Evolutionary conservation across 2,113 vertebrate species (phyloP).

Genomic region (Hyaena hyaena): DNA sequence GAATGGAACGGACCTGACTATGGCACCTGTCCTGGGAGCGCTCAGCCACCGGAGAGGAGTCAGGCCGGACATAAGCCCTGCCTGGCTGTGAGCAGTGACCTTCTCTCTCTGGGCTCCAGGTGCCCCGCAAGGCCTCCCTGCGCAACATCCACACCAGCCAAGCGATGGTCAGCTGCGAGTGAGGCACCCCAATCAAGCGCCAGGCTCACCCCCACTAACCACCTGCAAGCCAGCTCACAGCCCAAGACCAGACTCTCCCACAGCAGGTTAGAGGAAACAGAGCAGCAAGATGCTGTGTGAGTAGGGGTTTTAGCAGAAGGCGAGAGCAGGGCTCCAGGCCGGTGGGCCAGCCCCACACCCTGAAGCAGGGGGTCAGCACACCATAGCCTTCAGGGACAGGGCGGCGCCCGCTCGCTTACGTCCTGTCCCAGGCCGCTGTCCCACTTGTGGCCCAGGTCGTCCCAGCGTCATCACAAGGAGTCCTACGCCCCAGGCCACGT

Average conservation of each 20-base stretch:
- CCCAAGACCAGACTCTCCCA: neutral
- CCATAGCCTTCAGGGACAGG: rapidly evolving
- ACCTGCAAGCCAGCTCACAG: too few relatives aligned
- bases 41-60: too few relatives aligned
- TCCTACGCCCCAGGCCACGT: neutral
- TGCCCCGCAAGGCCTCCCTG: too few relatives aligned
- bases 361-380: too few relatives aligned
- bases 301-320: neutral
- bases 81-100: too few relatives aligned
- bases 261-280: neutral
- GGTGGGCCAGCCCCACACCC: rapidly evolving
- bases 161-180: neutral
- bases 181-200: rapidly evolving
- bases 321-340: rapidly evolving
- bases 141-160: rapidly evolving
- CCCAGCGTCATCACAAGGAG: rapidly evolving
- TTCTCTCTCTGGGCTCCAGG: neutral
- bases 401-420: neutral
- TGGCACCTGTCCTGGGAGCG: neutral
- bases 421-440: rapidly evolving
- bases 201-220: neutral
- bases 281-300: rapidly evolving
- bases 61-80: neutral
- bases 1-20: neutral
- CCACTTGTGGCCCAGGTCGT: neutral